Base-by-base conservation (phyloP, 1,140 invertebrate species). In the Anastatus disparis region DNA sequence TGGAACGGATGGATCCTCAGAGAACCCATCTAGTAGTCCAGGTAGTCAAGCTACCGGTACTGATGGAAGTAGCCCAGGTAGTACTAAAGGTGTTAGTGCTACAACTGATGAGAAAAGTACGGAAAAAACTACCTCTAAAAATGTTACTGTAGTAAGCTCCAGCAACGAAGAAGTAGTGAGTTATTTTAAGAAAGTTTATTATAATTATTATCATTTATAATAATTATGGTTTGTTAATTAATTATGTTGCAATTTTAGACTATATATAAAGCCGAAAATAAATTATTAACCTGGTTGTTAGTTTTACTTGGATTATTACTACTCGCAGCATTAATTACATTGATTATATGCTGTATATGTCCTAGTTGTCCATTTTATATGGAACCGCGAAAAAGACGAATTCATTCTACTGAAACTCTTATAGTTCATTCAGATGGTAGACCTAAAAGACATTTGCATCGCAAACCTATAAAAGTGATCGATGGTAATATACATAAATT, bases 331-430 rank as follows among this genome's bases (percentile, higher is more conserved):
- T 88, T 93, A 38, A 81, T 93, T 42, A 87, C 90, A 29, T 81
- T 94, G 38, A 89, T 94, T 58, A 86, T 92, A 24, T 95, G 94
- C 81, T 95, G 93, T 77, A 90, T 94, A 62, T 94, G 93, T 79
- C 89, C 91, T 74, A 90, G 91, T 73, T 95, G 94, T 84, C 93
- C 93, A 3, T 88, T 93, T 58, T 94, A 94, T 75, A 91, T 91
- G 84, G 90, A 90, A 53, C 89, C 92, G n/a, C 89, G 89, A 86
- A 92, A 90, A 88, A 88, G 91, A 85, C 88, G 90, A 85, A 88
- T 92, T 78, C 91, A 91, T 87, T 92, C 89, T 78, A 90, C 90
- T 80, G 91, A 92, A 87, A 91, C 90, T 80, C 87, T 91, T 79
- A 87, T 91, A 79, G 88, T 89, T 85, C 89, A 76, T 58, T 67